Base-by-base conservation (phyloP, 2,797 vertebrate genomes). In the Cyclopterus lumpus region DNA sequence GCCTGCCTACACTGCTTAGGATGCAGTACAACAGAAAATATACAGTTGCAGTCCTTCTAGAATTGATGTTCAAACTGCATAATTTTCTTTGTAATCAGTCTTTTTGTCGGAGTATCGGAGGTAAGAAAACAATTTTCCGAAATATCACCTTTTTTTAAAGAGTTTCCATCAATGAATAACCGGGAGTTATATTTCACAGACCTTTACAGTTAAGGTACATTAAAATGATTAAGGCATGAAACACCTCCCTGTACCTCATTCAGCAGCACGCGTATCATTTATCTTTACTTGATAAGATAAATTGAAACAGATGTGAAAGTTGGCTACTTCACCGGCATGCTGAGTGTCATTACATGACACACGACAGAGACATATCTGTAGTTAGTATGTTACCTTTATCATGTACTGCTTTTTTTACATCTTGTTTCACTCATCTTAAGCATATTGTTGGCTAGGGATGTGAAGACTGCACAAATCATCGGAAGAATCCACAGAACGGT, bases 121-220 rank as follows among this genome's bases (percentile, higher is more conserved):
- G 61, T 71, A 75, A 38, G 42, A 69, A 65, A 82, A 66, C 11
- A 60, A 30, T 67, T 49, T 57, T 68, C 42, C 20, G 22, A 82
- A 89, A 88, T 86, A 81, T 84, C 84, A 88, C 80, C 80, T 75
- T 51, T 84, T n/a, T 67, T 70, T 36, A 64, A 79, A 75, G 36
- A 76, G 32, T 73, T 84, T 42, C 44, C 66, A 63, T 83, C 81
- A 73, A 86, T 87, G 80, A 79, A 86, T 88, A 76, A 73, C 54
- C 40, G 42, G 32, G 58, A 82, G 48, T 81, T 88, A 81, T 72
- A 83, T 79, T 84, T 57, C 36, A 26, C 36, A 79, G 86, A 88
- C 88, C 84, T 88, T 89, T 89, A 67, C 58, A 75, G 62, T 83
- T 89, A 76, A 73, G 80, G 58, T 60, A 69, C 85, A 84, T 89